Evolutionary conservation across 2,888 invertebrate species (phyloP).

Genomic region (Liposcelis brunnea): DNA sequence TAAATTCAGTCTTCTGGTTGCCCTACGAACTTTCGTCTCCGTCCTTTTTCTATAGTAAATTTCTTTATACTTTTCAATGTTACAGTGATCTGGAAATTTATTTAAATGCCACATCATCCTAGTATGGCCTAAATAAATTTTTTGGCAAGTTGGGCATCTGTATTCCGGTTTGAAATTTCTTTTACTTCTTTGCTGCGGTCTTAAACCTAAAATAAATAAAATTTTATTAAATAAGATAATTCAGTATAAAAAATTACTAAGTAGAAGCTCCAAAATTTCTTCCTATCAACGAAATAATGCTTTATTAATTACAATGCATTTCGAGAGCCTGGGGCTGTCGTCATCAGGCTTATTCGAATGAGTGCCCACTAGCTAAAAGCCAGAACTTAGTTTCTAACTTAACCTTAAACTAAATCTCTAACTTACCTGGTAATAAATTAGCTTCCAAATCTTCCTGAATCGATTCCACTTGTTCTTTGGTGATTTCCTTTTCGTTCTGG

Average conservation of each 20-base stretch:
- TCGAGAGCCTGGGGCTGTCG: too few relatives aligned
- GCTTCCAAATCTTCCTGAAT: conserved; percentile 1
- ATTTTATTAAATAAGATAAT: too few relatives aligned
- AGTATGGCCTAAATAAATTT: conserved; percentile 41
- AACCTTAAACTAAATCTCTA: too few relatives aligned
- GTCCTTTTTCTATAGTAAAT: neutral
- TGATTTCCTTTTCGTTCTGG: conserved; percentile 22
- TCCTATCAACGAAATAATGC: too few relatives aligned
- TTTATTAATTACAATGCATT: too few relatives aligned
- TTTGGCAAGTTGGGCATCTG: conserved; percentile 43
- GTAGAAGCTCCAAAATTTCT: too few relatives aligned
- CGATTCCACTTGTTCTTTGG: neutral
- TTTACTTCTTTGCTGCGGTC: neutral
- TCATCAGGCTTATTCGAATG: too few relatives aligned
- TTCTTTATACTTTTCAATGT: conserved; percentile 6
- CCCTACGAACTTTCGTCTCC: conserved; percentile 2
- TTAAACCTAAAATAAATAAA: neutral
- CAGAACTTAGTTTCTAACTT: too few relatives aligned
- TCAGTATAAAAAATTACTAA: too few relatives aligned
- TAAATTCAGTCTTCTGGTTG: too few relatives aligned
- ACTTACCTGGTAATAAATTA: conserved; percentile 13
- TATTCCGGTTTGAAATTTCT: conserved; percentile 33
- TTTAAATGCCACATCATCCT: conserved; percentile 42
- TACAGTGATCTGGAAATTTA: conserved; percentile 41
- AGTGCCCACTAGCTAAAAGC: too few relatives aligned